Base-by-base conservation (phyloP, 2,888 invertebrate species). In the Drosophila merina region DNA sequence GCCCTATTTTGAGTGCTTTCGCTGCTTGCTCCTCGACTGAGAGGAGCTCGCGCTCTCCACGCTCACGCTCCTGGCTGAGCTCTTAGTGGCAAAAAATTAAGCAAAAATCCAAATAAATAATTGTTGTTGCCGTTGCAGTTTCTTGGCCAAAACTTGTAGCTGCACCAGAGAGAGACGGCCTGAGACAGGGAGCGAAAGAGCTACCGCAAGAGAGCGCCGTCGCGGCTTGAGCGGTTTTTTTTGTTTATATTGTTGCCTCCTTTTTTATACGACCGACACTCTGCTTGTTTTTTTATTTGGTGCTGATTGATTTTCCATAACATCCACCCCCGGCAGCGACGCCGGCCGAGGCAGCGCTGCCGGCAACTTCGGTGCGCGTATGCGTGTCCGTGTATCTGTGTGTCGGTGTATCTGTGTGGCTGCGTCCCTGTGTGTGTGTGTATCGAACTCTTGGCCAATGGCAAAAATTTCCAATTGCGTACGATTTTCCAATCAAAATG, bases 401-500 rank as follows among this genome's bases (percentile, higher is more conserved):
- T 42, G 25, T 26, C 10, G 30, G 40, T 50, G 31, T 57, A 51
- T 40, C 6, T 14, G 30, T 51, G 55, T 51, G 48, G 20, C 20
- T 20, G 20, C 20, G 20, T 20, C 20, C 20, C 20, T 66, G 40
- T 63, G 70, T 76, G 58, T 63, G 75, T 25, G 79, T 62, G 83
- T 83, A 82, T 87, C 72, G 86, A 87, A 82, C 88, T 80, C 77
- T 79, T 75, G 83, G 88, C 82, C 88, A 82, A 87, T 82, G 79
- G 82, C 82, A 82, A 82, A 82, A 82, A 87, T 82, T 87, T 82
- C 75, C 86, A 85, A 87, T 82, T 82, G 86, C 86, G 86, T 87
- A 83, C 82, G 82, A 88, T 88, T 84, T 84, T 88, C 88, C 84
- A 84, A 84, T 84, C 84, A 84, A 88, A 83, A 88, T 72, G 83